Evolutionary conservation across 2,113 vertebrate species (phyloP).

Genomic region (Chionomys nivalis): DNA sequence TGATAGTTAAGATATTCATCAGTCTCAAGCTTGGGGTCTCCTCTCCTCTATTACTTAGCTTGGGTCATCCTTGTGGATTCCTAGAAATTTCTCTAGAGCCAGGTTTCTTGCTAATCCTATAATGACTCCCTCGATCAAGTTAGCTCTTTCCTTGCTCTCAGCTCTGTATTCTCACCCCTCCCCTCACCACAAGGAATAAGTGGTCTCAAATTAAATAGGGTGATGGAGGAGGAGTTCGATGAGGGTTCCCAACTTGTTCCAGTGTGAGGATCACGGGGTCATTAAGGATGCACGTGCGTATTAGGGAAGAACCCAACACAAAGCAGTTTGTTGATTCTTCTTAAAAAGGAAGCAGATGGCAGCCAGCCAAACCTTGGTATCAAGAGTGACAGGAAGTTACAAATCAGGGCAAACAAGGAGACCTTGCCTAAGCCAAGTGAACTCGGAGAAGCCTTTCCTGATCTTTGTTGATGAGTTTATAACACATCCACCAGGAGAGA

Average conservation of each 20-base stretch:
- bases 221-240: constrained; percentile 3
- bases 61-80: too few relatives aligned
- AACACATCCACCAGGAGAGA: neutral
- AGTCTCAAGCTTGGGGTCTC: too few relatives aligned
- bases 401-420: constrained; percentile 66
- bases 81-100: too few relatives aligned
- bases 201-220: neutral
- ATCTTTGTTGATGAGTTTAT: neutral
- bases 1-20: too few relatives aligned
- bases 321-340: constrained; percentile 69
- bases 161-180: too few relatives aligned
- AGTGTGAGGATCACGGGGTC: constrained; percentile 40
- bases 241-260: neutral
- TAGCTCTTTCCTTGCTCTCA: too few relatives aligned
- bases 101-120: too few relatives aligned
- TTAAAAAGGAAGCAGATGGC: constrained; percentile 72
- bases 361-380: constrained; percentile 64
- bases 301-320: constrained; percentile 31
- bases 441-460: constrained; percentile 2
- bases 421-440: neutral
- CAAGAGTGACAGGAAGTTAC: constrained; percentile 65
- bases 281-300: neutral
- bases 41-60: too few relatives aligned
- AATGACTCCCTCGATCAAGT: too few relatives aligned
- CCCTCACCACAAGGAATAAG: neutral